Evolutionary conservation across 1,140 invertebrate species (phyloP).

Genomic region (Lethrus apterus): DNA sequence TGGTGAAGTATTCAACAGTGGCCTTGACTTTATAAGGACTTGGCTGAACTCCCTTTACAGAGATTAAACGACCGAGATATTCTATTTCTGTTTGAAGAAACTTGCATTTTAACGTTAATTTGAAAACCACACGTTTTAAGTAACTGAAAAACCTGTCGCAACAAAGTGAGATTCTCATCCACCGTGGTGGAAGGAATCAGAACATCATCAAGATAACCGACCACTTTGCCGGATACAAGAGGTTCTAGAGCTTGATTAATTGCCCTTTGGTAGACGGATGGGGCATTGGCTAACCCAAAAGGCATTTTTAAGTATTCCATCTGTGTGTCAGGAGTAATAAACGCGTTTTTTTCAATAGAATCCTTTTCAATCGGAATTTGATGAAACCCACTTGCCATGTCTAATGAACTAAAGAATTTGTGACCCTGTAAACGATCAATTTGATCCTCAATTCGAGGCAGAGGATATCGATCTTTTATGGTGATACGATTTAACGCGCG

Average conservation of each 20-base stretch:
- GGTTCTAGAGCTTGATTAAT: conserved; percentile 15
- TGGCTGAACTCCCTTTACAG: conserved; percentile 16
- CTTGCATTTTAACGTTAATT: conserved; percentile 16
- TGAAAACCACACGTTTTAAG: conserved; percentile 9
- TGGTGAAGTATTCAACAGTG: too few species aligned
- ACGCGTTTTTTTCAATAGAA: conserved; percentile 13
- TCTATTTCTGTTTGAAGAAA: conserved; percentile 16
- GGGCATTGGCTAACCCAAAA: conserved; percentile 30
- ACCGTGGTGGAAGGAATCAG: conserved; percentile 16
- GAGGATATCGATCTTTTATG: conserved; percentile 37
- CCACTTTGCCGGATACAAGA: conserved; percentile 6
- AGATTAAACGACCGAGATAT: conserved; percentile 20
- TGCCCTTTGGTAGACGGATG: conserved; percentile 27
- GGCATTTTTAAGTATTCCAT: conserved; percentile 32
- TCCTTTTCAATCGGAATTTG: conserved; percentile 17
- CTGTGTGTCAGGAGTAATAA: conserved; percentile 25
- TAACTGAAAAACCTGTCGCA: conserved; percentile 11
- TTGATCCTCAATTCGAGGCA: conserved; percentile 42
- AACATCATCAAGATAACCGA: conserved; percentile 22
- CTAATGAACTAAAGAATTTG: conserved; percentile 32
- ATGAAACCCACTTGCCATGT: conserved; percentile 22
- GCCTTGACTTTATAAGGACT: too few species aligned
- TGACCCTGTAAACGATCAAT: conserved; percentile 26
- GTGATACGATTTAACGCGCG: conserved; percentile 6
- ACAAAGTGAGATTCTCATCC: conserved; percentile 6